These are phyloP conservation scores for Meriones unguiculatus DNA, from an alignment of 2,113 vertebrate genomes.

Conservation along the genomic window DNA sequence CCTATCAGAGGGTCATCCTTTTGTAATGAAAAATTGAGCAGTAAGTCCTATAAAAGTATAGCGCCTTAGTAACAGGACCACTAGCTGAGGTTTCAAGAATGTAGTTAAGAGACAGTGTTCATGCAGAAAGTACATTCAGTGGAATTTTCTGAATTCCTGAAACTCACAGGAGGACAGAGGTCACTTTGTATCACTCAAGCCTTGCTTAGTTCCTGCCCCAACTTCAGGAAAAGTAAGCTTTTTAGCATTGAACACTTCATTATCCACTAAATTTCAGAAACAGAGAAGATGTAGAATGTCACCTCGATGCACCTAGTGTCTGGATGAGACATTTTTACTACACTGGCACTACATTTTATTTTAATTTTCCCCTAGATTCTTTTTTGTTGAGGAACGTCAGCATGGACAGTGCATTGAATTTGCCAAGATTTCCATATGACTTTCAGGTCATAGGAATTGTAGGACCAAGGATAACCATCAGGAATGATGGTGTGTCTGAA, in stretches of 20 bases:
- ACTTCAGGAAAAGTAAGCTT: background rate
- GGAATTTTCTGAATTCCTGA: background rate
- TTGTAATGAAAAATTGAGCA: background rate
- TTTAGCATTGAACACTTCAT: background rate
- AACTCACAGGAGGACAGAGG: background rate
- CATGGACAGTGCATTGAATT: background rate
- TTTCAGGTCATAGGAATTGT: background rate
- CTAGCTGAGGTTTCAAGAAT: background rate
- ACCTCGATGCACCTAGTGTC: background rate
- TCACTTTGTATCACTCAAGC: rapidly evolving
- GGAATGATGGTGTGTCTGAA: background rate
- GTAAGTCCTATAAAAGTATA: background rate
- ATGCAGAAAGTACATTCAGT: background rate
- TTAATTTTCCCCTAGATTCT: conserved; percentile 11
- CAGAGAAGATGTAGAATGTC: background rate
- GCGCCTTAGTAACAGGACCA: background rate
- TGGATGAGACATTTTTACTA: background rate
- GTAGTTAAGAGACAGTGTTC: background rate
- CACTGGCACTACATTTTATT: background rate
- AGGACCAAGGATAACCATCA: background rate
- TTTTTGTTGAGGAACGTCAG: background rate
- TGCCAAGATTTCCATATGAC: background rate
- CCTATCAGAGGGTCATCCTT: background rate
- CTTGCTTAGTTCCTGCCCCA: background rate
- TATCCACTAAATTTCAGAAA: background rate